phyloP scores from a whole-genome alignment of 2,888 invertebrate genomes.

The Cetonia aurata region DNA sequence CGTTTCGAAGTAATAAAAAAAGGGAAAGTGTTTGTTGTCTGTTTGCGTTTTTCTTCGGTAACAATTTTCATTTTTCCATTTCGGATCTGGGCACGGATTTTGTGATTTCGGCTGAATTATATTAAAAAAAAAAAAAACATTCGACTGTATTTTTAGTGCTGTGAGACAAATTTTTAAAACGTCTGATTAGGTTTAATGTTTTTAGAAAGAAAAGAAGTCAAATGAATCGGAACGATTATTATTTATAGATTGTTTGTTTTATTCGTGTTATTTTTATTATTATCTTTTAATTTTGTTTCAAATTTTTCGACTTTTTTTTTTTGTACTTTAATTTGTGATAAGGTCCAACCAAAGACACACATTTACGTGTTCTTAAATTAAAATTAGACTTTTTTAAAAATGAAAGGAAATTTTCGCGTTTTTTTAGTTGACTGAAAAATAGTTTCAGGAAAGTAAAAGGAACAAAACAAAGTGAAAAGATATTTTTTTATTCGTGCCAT shows the following conservation, averaged over 20 bases:
- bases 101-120: constrained; percentile 60
- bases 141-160: constrained; percentile 67
- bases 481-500: constrained; percentile 59
- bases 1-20: background rate
- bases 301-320: constrained; percentile 49
- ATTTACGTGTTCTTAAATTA: constrained; percentile 26
- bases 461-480: constrained; percentile 51
- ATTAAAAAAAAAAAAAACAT: constrained; percentile 53
- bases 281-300: constrained; percentile 60
- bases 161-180: constrained; percentile 62
- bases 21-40: background rate
- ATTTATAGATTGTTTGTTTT: constrained; percentile 36
- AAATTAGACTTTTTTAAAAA: constrained; percentile 45
- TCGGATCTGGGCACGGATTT: constrained; percentile 60
- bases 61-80: constrained; percentile 43
- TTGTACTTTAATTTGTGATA: constrained; percentile 61
- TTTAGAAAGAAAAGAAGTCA: constrained; percentile 28
- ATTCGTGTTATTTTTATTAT: constrained; percentile 29
- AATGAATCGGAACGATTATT: constrained; percentile 11
- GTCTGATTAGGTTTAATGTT: constrained; percentile 56
- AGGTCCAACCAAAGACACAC: constrained; percentile 65
- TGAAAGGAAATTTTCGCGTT: constrained; percentile 29
- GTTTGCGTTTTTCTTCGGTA: constrained; percentile 9
- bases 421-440: constrained; percentile 46
- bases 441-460: constrained; percentile 39